These are phyloP conservation scores for Phataginus tetradactyla DNA, from an alignment of 2,797 vertebrate genomes.

Conservation along the genomic window DNA sequence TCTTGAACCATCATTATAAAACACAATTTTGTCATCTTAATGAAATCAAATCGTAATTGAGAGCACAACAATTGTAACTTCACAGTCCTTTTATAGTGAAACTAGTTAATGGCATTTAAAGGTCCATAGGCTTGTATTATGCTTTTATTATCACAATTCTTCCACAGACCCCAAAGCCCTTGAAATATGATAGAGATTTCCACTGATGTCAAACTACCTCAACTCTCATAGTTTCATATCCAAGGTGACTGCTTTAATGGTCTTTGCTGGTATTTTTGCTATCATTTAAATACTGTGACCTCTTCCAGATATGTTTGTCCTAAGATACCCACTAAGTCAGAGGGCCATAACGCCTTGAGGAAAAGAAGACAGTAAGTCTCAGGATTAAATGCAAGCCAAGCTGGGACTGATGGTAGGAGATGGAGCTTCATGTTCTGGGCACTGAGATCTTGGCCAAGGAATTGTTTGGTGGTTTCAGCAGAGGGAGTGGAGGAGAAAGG, in stretches of 20 bases:
- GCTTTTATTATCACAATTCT: slow-evolving; percentile 1
- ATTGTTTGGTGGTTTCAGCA: not conserved
- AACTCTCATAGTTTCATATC: slow-evolving; percentile 21
- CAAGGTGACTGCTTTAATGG: slow-evolving; percentile 24
- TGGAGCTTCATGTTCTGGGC: not conserved
- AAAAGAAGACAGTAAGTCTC: not conserved
- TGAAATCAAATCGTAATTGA: slow-evolving; percentile 47
- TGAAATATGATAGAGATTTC: slow-evolving; percentile 22
- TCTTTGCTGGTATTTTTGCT: slow-evolving; percentile 13
- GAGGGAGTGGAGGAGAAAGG: not conserved
- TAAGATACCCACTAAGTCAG: not conserved
- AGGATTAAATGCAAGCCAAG: not conserved
- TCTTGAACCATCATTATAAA: not conserved
- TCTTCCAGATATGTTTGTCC: not conserved
- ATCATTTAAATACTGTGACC: not conserved
- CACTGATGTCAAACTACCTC: slow-evolving; percentile 31
- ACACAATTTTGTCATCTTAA: slow-evolving; percentile 56
- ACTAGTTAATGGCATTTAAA: slow-evolving; percentile 44
- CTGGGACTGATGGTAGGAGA: not conserved
- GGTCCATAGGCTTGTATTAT: not conserved
- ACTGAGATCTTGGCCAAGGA: not conserved
- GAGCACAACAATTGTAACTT: slow-evolving; percentile 31
- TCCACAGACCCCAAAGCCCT: not conserved
- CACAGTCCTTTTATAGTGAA: slow-evolving; percentile 12
- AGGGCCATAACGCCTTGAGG: not conserved